Conservation (phyloP, 2,113 vertebrate species). For the Synchiropus splendidus region DNA sequence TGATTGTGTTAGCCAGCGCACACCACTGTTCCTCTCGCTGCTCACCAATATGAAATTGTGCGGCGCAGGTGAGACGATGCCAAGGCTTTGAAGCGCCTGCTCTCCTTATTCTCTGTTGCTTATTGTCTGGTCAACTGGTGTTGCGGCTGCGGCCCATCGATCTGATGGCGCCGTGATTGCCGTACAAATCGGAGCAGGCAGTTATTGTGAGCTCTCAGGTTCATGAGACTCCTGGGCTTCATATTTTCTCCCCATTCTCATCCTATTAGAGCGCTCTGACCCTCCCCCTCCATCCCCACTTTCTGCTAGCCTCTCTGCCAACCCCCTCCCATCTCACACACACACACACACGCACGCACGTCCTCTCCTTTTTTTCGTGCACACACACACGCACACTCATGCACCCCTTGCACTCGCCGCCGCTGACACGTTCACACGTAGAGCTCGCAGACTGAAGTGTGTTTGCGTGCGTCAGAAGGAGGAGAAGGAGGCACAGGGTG, state of each 20-base stretch:
- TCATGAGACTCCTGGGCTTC: constrained; percentile 57
- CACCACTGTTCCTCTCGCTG: too few relatives aligned
- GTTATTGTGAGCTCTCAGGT: constrained; percentile 56
- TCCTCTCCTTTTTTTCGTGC: constrained; percentile 17
- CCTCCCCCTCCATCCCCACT: constrained; percentile 59
- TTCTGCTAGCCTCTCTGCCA: constrained; percentile 47
- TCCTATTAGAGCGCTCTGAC: constrained; percentile 66
- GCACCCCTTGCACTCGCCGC: constrained; percentile 49
- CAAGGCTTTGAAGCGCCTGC: too few relatives aligned
- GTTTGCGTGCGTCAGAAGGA: constrained; percentile 25
- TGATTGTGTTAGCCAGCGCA: constrained; percentile 53
- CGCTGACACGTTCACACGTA: too few relatives aligned
- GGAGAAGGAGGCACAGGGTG: constrained; percentile 44
- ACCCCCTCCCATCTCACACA: constrained; percentile 25
- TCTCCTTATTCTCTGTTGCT: too few relatives aligned
- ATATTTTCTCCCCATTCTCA: constrained; percentile 61
- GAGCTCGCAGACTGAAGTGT: constrained; percentile 45
- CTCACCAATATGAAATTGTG: too few relatives aligned
- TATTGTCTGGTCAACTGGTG: too few relatives aligned
- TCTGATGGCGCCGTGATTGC: constrained; percentile 55
- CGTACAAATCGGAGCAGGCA: constrained; percentile 40
- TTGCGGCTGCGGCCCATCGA: constrained; percentile 35
- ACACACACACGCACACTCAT: constrained; percentile 30
- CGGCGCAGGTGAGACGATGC: too few relatives aligned
- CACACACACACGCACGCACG: constrained; percentile 15